Conservation (phyloP, 2,113 vertebrate genomes). For the Leptobrachium leishanense region DNA sequence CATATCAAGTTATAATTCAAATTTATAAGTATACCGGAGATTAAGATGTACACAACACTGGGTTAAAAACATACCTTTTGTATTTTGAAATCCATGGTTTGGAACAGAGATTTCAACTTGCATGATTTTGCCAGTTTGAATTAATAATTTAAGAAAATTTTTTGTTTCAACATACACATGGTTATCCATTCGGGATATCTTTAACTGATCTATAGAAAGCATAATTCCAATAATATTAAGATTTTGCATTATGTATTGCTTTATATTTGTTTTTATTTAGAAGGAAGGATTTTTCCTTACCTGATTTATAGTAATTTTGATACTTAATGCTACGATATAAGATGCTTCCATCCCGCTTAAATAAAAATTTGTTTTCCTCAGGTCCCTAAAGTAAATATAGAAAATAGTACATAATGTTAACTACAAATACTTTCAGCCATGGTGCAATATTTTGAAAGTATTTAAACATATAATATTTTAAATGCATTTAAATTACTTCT, state of each 20-base stretch:
- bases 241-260: not conserved
- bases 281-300: constrained; percentile 44
- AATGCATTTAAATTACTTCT: no score
- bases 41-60: no score
- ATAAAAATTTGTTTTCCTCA: constrained; percentile 44
- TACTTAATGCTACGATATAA: constrained; percentile 50
- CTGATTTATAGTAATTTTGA: constrained; percentile 52
- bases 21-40: no score
- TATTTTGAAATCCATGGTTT: constrained; percentile 50
- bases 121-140: constrained; percentile 50
- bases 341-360: constrained; percentile 54
- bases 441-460: no score
- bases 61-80: constrained; percentile 52
- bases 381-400: constrained; percentile 28
- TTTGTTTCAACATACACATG: constrained; percentile 47
- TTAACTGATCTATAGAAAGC: constrained; percentile 5
- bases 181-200: not conserved
- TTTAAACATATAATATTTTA: no score
- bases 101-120: constrained; percentile 61
- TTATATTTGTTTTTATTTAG: not conserved
- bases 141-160: constrained; percentile 54
- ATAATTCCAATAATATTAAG: constrained; percentile 16
- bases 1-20: no score
- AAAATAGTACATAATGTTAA: not conserved
- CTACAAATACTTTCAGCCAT: no score